phyloP scores from a whole-genome alignment of 2,888 invertebrate species.

The Drosophila seclusa region DNA sequence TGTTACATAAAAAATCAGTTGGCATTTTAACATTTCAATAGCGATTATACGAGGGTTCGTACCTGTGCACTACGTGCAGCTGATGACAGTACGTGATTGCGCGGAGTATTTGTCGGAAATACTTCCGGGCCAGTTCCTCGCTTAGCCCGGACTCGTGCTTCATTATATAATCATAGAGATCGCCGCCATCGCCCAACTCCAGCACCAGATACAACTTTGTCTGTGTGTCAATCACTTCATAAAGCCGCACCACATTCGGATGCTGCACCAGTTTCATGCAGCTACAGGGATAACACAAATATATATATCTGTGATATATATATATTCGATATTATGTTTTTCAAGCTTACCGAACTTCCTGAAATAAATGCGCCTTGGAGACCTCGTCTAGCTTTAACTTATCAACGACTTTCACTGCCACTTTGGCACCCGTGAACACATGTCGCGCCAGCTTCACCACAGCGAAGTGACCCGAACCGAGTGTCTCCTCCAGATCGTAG shows the following conservation, averaged over 20 bases:
- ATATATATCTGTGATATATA: conserved; percentile 2
- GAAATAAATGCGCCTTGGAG: conserved; percentile 97
- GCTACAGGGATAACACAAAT: conserved; percentile 83
- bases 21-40: neutral
- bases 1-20: conserved; percentile 61
- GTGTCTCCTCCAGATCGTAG: conserved; percentile 98
- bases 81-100: conserved; percentile 99
- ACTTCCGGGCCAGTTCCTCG: conserved; percentile 93
- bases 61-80: conserved; percentile 88
- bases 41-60: conserved; percentile 33
- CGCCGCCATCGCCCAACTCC: conserved; percentile 99
- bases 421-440: conserved; percentile 99
- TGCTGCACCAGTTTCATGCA: conserved; percentile 99
- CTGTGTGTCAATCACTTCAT: conserved; percentile 99
- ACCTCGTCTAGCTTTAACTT: conserved; percentile 98
- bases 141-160: conserved; percentile 95
- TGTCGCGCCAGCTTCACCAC: conserved; percentile 98
- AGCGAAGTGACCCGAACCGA: conserved; percentile 99
- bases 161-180: conserved; percentile 99
- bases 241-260: conserved; percentile 98
- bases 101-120: conserved; percentile 98
- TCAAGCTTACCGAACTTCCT: conserved; percentile 89
- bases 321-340: neutral
- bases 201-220: conserved; percentile 98
- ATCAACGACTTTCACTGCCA: conserved; percentile 99